These are phyloP conservation scores for Crotalus horridus DNA, from an alignment of 2,113 vertebrate genomes.

Conservation along the genomic window DNA sequence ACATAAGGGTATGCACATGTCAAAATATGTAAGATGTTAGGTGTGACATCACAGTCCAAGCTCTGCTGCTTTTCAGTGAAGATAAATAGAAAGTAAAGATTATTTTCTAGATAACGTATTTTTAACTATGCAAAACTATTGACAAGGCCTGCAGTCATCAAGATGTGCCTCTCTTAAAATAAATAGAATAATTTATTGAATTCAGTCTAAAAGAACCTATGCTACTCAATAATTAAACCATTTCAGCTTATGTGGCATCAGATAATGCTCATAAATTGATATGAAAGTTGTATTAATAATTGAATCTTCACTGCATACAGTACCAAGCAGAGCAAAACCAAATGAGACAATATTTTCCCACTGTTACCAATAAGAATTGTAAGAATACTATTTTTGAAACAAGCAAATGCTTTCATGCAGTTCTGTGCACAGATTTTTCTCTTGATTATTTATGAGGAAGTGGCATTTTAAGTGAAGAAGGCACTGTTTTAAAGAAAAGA, in stretches of 20 bases:
- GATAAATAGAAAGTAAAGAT: background rate
- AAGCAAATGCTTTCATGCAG: background rate
- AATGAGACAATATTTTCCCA: background rate
- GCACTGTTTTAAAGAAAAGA: background rate
- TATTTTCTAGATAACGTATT: slow-evolving; percentile 3
- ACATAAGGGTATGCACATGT: background rate
- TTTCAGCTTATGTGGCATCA: background rate
- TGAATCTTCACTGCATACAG: background rate
- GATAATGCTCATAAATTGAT: background rate
- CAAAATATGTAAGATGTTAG: background rate
- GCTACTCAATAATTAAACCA: background rate
- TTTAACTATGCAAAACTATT: slow-evolving; percentile 8
- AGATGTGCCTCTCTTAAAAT: background rate
- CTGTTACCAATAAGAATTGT: background rate
- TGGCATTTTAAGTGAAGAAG: background rate
- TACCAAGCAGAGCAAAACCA: background rate
- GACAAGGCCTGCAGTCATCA: background rate
- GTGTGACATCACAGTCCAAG: background rate
- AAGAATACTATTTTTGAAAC: background rate
- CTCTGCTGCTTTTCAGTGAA: background rate
- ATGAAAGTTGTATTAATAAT: background rate
- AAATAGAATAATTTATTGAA: background rate
- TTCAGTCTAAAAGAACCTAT: background rate
- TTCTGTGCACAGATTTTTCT: background rate
- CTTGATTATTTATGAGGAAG: background rate